Evolutionary conservation across 2,888 invertebrate species (phyloP), one percentile per base, ranked within the genome.

Genomic region (Pyrrhia umbra): DNA sequence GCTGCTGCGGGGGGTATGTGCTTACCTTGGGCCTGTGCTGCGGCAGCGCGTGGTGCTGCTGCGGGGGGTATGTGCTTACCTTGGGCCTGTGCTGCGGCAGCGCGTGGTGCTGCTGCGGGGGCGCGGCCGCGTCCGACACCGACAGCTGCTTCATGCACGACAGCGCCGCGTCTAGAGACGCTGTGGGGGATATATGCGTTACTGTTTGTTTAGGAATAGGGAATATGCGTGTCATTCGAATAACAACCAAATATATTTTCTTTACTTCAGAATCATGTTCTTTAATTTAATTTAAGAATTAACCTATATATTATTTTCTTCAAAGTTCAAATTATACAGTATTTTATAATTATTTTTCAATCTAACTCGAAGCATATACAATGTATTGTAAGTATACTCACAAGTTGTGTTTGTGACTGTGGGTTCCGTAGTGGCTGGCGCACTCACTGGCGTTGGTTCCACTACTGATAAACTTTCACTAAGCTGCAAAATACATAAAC

Each of bases 61-160:
- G 78, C 89, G 79, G 65, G 20, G 45, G 37, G 62, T 78, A 64
- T 27, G 5, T n/a, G n/a, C n/a, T 62, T 27, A 16, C 67, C 74
- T 68, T 75, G 46, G 58, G 68, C 30, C 46, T 66, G 67, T 70
- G 82, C 34, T 50, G 76, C 46, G 83, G 79, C 88, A 80, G 68
- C 18, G 42, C 55, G 61, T 23, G 58, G 47, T 49, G 60, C 57
- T 65, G 90, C 45, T 8, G 43, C 60, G 68, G 71, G 40, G 66
- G 46, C 37, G 67, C 69, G 39, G 45, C 71, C 57, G 21, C 54
- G 47, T 72, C 91, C 6, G 91, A 81, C 59, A 95, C 95, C 1
- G 92, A 90, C 54, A 95, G 80, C 90, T 96, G 93, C 77, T 96
- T 96, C 87, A 96, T 90, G 0, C 92, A 88, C 55, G 95, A 84